phyloP scores from a whole-genome alignment of 2,888 invertebrate genomes.

The Calameuta filiformis region DNA sequence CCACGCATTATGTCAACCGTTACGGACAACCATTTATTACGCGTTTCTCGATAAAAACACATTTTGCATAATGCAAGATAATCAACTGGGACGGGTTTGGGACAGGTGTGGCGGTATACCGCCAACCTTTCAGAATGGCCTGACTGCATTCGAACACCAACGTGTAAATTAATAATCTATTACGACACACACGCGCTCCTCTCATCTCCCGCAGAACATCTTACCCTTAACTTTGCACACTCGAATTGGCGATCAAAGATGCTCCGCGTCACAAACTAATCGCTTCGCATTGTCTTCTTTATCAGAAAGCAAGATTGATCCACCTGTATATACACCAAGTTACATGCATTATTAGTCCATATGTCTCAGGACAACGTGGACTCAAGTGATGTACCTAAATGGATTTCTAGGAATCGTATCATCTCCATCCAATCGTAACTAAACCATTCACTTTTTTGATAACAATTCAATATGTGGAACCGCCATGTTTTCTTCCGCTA shows the following conservation, averaged over 20 bases:
- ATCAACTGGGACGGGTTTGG: constrained; percentile 58
- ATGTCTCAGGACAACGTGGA: too few species aligned
- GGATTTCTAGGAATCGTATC: too few species aligned
- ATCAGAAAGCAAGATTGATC: too few species aligned
- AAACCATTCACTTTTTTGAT: too few species aligned
- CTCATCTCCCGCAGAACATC: constrained; percentile 4
- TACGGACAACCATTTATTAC: constrained; percentile 63
- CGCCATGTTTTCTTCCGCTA: constrained; percentile 19
- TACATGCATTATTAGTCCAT: too few species aligned
- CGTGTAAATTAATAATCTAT: constrained; percentile 64
- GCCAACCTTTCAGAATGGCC: not conserved
- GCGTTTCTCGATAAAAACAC: constrained; percentile 46
- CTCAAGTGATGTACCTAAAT: too few species aligned
- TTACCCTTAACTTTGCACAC: not conserved
- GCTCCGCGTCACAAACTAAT: constrained; percentile 49
- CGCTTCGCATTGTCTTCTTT: constrained; percentile 18
- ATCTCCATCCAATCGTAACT: too few species aligned
- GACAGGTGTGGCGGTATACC: constrained; percentile 52
- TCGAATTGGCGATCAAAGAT: constrained; percentile 21
- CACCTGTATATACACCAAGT: too few species aligned
- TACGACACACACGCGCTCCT: constrained; percentile 29
- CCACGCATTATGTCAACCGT: constrained; percentile 64
- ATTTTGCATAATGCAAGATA: constrained; percentile 64
- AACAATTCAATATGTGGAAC: constrained; percentile 19
- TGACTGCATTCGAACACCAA: constrained; percentile 34